These are phyloP conservation scores for Rhinogobius similis DNA, from an alignment of 2,113 vertebrate genomes.

Conservation along the genomic window DNA sequence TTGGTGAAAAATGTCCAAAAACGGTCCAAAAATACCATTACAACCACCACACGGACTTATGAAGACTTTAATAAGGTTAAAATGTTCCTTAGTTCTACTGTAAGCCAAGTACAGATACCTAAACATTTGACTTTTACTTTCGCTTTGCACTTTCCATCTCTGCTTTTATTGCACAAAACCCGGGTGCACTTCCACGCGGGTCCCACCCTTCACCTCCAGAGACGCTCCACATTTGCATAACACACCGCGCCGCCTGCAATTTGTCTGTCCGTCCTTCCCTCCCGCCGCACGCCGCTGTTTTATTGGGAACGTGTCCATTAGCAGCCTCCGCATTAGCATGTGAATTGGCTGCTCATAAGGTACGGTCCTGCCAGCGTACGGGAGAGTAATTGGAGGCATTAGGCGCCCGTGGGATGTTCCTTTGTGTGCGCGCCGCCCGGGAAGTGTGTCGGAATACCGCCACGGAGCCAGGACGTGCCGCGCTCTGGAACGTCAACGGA, in stretches of 20 bases:
- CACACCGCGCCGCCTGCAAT: conserved; percentile 67
- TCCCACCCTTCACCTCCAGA: conserved; percentile 35
- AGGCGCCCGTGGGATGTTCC: conserved; percentile 42
- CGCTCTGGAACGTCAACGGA: conserved; percentile 5
- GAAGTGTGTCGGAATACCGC: conserved; percentile 18
- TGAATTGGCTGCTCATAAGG: conserved; percentile 65
- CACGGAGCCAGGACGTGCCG: conserved; percentile 23
- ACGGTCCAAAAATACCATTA: too few species aligned
- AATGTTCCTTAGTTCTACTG: too few species aligned
- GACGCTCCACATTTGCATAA: conserved; percentile 71
- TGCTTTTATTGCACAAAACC: too few species aligned
- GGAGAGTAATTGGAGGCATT: conserved; percentile 78
- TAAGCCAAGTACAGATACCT: too few species aligned
- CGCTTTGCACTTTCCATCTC: too few species aligned
- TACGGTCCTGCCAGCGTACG: conserved; percentile 59
- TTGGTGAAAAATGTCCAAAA: too few species aligned
- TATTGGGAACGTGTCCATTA: conserved; percentile 73
- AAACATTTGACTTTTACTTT: too few species aligned
- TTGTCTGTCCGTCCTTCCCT: conserved; percentile 56
- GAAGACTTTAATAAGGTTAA: too few species aligned
- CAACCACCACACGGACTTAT: too few species aligned
- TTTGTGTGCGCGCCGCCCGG: conserved; percentile 27
- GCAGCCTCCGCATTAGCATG: conserved; percentile 76
- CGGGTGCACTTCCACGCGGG: too few species aligned
- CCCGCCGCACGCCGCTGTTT: conserved; percentile 57